Conservation (phyloP, 2,797 vertebrate genomes). For the Darevskia mixta region DNA sequence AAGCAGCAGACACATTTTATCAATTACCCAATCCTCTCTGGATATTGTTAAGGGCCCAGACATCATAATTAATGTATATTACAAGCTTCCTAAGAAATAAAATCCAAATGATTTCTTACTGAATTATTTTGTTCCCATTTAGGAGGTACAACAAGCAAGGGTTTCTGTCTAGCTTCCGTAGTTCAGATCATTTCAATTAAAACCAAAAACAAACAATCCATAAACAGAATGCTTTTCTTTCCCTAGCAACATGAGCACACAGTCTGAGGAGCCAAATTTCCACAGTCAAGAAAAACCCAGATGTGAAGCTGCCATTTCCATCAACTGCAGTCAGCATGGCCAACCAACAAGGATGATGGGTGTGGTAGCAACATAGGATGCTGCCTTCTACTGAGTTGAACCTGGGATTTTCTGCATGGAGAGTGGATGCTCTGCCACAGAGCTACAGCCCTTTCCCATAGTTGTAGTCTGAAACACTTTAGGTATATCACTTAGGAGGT, state of each 20-base stretch:
- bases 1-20: not conserved
- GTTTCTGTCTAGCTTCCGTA: not conserved
- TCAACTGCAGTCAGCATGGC: too few relatives aligned
- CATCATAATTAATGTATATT: not conserved
- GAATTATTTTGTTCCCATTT: not conserved
- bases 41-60: not conserved
- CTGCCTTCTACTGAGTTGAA: too few relatives aligned
- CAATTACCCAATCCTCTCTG: not conserved
- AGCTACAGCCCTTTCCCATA: too few relatives aligned
- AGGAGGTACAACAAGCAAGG: not conserved
- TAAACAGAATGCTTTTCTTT: not conserved
- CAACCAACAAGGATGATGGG: too few relatives aligned
- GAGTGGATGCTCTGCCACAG: too few relatives aligned
- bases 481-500: too few relatives aligned
- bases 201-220: not conserved
- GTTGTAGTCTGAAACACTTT: too few relatives aligned
- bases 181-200: not conserved
- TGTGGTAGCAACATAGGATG: too few relatives aligned
- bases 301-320: too few relatives aligned
- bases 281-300: too few relatives aligned
- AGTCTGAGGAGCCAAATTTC: too few relatives aligned
- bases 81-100: not conserved
- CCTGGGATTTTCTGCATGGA: too few relatives aligned
- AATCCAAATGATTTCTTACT: not conserved
- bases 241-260: not conserved